Evolutionary conservation across 2,797 vertebrate species (phyloP).

Genomic region (Oryzias dopingdopingensis): DNA sequence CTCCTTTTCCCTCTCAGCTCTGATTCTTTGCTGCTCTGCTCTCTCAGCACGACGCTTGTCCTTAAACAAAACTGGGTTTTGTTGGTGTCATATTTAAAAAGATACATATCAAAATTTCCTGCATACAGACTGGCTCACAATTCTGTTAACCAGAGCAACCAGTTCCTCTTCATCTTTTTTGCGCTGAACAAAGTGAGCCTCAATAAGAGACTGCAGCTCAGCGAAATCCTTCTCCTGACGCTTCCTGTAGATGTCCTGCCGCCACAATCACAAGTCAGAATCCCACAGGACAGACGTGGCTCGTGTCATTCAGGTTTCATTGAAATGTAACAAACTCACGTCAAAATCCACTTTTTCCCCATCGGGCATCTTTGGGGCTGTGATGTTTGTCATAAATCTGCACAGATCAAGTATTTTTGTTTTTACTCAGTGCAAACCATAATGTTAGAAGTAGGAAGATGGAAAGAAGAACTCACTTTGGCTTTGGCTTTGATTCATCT

Average conservation of each 20-base stretch:
- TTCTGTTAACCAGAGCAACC: conserved; percentile 90
- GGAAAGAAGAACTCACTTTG: conserved; percentile 67
- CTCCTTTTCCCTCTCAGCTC: conserved; percentile 91
- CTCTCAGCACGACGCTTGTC: conserved; percentile 95
- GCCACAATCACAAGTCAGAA: conserved; percentile 9
- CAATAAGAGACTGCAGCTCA: conserved; percentile 95
- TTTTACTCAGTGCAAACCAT: too few relatives aligned
- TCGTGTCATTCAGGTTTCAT: background rate
- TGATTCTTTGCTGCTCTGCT: conserved; percentile 89
- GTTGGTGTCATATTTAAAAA: background rate
- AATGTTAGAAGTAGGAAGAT: background rate
- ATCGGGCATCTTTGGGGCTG: conserved; percentile 93
- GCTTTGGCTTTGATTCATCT: conserved; percentile 76
- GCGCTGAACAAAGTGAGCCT: conserved; percentile 92
- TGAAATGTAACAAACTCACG: conserved; percentile 76
- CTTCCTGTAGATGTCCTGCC: conserved; percentile 96
- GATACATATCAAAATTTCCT: background rate
- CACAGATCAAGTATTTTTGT: background rate
- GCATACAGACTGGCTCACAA: conserved; percentile 77
- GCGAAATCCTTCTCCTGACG: conserved; percentile 94
- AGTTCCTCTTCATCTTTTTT: conserved; percentile 98
- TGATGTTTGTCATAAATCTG: conserved; percentile 76
- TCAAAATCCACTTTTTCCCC: conserved; percentile 99
- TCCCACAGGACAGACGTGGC: background rate
- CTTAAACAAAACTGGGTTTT: conserved; percentile 56